Evolutionary conservation across 1,140 invertebrate genomes (phyloP), one percentile per base, ranked within the genome.

Genomic region (Pogonus chalceus): DNA sequence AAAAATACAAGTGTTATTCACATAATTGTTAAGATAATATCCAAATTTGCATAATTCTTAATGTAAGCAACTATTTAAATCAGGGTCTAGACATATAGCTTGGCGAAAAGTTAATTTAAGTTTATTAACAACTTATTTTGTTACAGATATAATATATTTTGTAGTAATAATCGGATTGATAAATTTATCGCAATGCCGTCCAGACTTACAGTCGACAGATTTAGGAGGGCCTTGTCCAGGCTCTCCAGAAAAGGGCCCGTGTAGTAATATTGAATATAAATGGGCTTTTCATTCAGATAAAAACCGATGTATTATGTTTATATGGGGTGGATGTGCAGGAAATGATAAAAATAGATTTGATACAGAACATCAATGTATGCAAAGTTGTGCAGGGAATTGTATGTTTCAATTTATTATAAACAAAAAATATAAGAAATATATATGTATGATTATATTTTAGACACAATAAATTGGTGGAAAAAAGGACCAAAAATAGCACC

Each of bases 281-380:
- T 84, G 85, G 76, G 84, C 82, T 54, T 90, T 82, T 69, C 83
- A 84, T 66, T 78, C 82, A 39, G 72, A 76, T 2, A 76, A 75
- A 51, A 71, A 76, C 39, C 75, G 76, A 20, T 92, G 89, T 69
- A 72, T 70, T 48, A 78, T 77, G 49, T 92, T 92, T 62, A 74
- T 78, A 20, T 92, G 84, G 73, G 83, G 85, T 46, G 87, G 87
- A 23, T 90, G 88, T 65, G 75, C 79, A 37, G 87, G 85, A 20
- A 90, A 89, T 66, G 72, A 75, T 47, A 77, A 80, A 52, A 91
- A 91, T 71, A 75, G 84, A 55, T 91, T 91, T 68, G 78, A 82
- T 58, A 81, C 79, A 14, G 82, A 85, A 69, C 72, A 77, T 9
- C 81, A 85, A 57, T 91, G 88, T 62, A 70, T 84, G 39, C 72